phyloP scores from a whole-genome alignment of 2,113 vertebrate species.

The Corythaeola cristata region DNA sequence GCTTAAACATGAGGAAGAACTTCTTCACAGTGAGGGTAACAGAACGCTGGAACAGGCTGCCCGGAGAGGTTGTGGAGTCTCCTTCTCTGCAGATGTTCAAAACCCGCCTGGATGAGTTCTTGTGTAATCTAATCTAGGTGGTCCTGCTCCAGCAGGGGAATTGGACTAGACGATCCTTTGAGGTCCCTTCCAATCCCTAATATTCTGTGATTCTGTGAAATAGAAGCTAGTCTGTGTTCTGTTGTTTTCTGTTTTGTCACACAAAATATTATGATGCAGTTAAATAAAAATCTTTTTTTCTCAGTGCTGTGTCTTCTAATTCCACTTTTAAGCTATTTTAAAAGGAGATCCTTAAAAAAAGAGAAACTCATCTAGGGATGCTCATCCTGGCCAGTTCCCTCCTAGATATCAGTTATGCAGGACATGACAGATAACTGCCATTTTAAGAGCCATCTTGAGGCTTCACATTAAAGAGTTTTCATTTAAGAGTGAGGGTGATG shows the following conservation, averaged over 20 bases:
- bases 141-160: no score
- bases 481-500: neutral
- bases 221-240: neutral
- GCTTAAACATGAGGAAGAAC: no score
- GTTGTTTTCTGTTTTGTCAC: neutral
- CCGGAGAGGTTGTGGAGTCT: no score
- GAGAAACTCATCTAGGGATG: neutral
- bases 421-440: neutral
- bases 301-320: neutral
- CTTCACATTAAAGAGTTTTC: neutral
- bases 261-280: neutral
- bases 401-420: neutral
- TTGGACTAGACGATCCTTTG: no score
- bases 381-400: neutral
- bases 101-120: no score
- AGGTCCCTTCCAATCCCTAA: no score
- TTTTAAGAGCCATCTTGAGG: neutral
- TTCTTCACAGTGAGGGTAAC: no score
- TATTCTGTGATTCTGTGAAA: no score
- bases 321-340: neutral
- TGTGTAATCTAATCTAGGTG: no score
- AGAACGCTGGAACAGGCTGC: no score
- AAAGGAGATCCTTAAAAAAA: neutral
- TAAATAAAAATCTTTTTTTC: neutral
- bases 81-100: no score